Conservation (phyloP, 2,113 vertebrate genomes). For the Entelurus aequoreus region DNA sequence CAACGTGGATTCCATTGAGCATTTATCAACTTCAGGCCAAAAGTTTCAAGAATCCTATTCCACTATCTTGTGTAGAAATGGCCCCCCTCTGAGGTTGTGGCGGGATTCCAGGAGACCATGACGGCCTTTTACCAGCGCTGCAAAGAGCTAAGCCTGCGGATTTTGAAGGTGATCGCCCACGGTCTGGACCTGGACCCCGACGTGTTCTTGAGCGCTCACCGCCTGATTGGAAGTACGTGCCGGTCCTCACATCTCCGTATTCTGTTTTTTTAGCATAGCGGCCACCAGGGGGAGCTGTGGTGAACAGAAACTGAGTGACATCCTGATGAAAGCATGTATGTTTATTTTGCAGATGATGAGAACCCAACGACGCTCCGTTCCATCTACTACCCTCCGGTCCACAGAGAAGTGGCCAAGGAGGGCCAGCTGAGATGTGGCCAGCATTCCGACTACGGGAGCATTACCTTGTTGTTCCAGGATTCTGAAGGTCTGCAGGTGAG, state of each 20-base stretch:
- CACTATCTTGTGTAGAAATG: constrained; percentile 50
- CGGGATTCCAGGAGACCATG: constrained; percentile 47
- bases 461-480: constrained; percentile 70
- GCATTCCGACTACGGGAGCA: constrained; percentile 73
- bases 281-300: too few relatives aligned
- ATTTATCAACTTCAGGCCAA: neutral
- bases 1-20: too few relatives aligned
- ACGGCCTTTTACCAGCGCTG: constrained; percentile 59
- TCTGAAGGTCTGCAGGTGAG: constrained; percentile 66
- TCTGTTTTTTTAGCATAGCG: too few relatives aligned
- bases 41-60: neutral
- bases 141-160: constrained; percentile 56
- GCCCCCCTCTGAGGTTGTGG: constrained; percentile 37
- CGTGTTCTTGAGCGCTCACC: constrained; percentile 59
- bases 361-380: constrained; percentile 61
- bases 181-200: constrained; percentile 58
- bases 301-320: too few relatives aligned
- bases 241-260: neutral
- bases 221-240: constrained; percentile 58
- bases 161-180: constrained; percentile 62
- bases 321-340: neutral
- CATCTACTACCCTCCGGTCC: constrained; percentile 66
- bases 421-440: constrained; percentile 71
- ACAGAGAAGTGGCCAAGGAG: constrained; percentile 39
- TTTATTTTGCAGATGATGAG: constrained; percentile 31